Conservation (phyloP, 2,113 vertebrate genomes). For the Periophthalmus modestus region DNA sequence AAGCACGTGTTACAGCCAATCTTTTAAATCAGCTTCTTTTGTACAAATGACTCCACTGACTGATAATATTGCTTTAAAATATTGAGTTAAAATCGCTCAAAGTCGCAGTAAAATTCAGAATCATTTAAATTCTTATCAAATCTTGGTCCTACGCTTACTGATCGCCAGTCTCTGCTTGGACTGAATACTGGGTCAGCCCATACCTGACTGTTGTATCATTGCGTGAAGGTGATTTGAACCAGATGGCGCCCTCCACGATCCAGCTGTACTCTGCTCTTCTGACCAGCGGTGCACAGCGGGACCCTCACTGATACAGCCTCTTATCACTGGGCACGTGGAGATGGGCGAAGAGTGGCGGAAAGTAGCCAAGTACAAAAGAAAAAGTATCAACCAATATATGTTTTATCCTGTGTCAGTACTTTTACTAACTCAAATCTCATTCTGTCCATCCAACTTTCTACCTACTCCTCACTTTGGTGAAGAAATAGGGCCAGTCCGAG, state of each 20-base stretch:
- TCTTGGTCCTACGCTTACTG: background rate
- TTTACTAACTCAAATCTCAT: constrained; percentile 57
- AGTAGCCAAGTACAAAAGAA: too few species aligned
- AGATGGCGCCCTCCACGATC: constrained; percentile 51
- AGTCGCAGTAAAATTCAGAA: too few species aligned
- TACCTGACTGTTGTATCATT: constrained; percentile 22
- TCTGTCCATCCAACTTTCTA: constrained; percentile 40
- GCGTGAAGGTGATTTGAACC: constrained; percentile 61
- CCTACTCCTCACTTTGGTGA: constrained; percentile 35
- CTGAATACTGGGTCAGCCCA: constrained; percentile 15
- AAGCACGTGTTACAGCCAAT: too few species aligned
- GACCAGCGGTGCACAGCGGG: constrained; percentile 44
- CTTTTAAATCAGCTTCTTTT: too few species aligned
- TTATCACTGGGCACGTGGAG: constrained; percentile 43
- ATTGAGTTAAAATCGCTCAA: too few species aligned
- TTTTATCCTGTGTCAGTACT: constrained; percentile 11
- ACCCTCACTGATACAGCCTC: constrained; percentile 46
- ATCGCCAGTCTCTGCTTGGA: background rate
- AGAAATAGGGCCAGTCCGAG: constrained; percentile 34
- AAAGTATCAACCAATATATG: too few species aligned
- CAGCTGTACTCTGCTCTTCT: constrained; percentile 53
- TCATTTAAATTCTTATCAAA: background rate
- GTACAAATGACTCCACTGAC: too few species aligned
- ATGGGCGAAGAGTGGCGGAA: constrained; percentile 13
- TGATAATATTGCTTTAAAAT: too few species aligned